A percentile compares a stretch with the other conserved stretches of the same genome.
These are phyloP conservation scores for Punctoribates punctum DNA, from an alignment of 2,888 invertebrate genomes.

Conservation along the genomic window DNA sequence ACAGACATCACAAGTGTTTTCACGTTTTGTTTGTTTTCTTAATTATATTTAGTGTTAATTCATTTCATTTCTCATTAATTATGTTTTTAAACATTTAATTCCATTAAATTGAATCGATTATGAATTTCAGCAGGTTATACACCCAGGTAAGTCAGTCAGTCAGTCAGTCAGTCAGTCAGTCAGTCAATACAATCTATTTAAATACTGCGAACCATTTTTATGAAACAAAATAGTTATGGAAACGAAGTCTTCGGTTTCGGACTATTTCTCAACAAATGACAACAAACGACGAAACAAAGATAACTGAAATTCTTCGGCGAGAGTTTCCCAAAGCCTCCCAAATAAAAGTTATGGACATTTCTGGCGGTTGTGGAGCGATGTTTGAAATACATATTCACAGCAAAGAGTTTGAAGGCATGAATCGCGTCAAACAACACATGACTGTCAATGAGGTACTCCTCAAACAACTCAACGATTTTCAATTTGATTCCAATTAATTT, in stretches of 20 bases:
- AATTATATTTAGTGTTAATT: too few relatives aligned
- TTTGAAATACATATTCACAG: conserved; percentile 36
- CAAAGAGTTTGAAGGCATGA: conserved; percentile 22
- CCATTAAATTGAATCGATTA: background rate
- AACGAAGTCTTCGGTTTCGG: background rate
- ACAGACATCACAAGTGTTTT: too few relatives aligned
- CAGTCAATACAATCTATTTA: background rate
- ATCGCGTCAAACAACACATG: conserved; percentile 37
- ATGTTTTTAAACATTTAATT: background rate
- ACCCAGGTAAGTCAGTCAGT: conserved; percentile 14
- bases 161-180: too few relatives aligned
- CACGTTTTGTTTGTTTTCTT: too few relatives aligned
- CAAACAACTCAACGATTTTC: too few relatives aligned
- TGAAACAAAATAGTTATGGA: background rate
- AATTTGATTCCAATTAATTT: background rate
- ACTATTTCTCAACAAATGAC: background rate
- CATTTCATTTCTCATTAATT: too few relatives aligned
- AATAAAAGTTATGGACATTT: conserved; percentile 36
- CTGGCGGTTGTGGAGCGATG: conserved; percentile 42
- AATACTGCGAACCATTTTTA: background rate
- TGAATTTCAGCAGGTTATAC: conserved; percentile 18
- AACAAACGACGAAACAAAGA: conserved; percentile 1
- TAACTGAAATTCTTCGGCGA: conserved; percentile 12
- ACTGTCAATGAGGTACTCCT: conserved; percentile 32
- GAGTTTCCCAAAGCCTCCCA: conserved; percentile 36